These are phyloP conservation scores for Venustaconcha ellipsiformis DNA, from an alignment of 1,140 invertebrate genomes.

Conservation along the genomic window DNA sequence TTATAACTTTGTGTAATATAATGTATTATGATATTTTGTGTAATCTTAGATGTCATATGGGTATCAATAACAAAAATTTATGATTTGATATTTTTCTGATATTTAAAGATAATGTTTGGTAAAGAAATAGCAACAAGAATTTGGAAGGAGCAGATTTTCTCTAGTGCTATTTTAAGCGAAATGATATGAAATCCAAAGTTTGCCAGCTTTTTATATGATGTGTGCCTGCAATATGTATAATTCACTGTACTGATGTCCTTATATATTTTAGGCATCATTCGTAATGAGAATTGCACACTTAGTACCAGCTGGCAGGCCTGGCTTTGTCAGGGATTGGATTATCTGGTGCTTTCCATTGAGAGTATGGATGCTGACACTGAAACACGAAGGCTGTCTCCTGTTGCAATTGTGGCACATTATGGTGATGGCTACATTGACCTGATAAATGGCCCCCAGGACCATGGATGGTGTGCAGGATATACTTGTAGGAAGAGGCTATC, in stretches of 20 bases:
- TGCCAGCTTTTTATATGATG: no score
- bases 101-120: background rate
- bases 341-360: constrained; percentile 18
- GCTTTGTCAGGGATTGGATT: constrained; percentile 54
- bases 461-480: constrained; percentile 52
- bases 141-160: background rate
- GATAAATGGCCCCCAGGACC: constrained; percentile 67
- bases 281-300: constrained; percentile 45
- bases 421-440: constrained; percentile 37
- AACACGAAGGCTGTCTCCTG: constrained; percentile 60
- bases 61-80: background rate
- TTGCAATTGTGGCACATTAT: constrained; percentile 58
- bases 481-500: constrained; percentile 65
- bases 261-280: constrained; percentile 50
- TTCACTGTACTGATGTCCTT: constrained; percentile 40
- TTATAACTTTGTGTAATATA: background rate
- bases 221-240: no score
- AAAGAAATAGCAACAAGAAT: background rate
- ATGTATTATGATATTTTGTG: background rate
- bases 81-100: background rate
- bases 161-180: background rate
- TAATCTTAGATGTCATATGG: background rate
- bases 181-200: background rate
- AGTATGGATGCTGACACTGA: constrained; percentile 67
- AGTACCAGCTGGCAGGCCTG: constrained; percentile 49